Conservation (phyloP, 2,888 invertebrate genomes). For the Drosophila koepferae region DNA sequence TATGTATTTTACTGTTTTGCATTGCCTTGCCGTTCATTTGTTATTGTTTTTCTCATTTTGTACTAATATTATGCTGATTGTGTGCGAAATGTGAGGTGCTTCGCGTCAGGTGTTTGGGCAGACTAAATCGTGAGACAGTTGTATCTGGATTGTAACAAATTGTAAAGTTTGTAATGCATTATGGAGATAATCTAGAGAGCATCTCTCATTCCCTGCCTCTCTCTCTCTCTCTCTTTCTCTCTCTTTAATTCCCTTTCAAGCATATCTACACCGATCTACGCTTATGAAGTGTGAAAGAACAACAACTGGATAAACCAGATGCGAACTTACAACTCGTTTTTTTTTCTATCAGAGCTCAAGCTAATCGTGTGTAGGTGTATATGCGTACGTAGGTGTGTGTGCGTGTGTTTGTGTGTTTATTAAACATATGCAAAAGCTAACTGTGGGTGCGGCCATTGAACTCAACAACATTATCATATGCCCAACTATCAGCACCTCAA, state of each 20-base stretch:
- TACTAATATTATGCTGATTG: conserved; percentile 15
- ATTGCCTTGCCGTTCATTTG: conserved; percentile 24
- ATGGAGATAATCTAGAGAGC: background rate
- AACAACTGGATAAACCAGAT: conserved; percentile 69
- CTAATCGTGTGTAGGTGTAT: background rate
- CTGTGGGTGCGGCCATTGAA: conserved; percentile 64
- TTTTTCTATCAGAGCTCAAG: background rate
- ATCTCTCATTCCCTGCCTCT: background rate
- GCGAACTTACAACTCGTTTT: conserved; percentile 56
- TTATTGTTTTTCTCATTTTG: conserved; percentile 11
- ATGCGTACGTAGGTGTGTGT: background rate
- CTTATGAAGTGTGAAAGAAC: conserved; percentile 1
- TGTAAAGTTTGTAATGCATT: background rate
- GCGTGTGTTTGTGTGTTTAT: background rate
- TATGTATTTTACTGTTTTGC: conserved; percentile 4
- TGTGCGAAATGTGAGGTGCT: conserved; percentile 6
- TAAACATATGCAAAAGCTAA: conserved; percentile 53
- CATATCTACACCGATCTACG: background rate
- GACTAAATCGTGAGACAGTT: conserved; percentile 2
- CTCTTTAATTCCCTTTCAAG: background rate
- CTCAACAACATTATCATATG: conserved; percentile 32
- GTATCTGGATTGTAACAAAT: conserved; percentile 8
- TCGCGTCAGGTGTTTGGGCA: conserved; percentile 30
- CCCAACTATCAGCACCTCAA: conserved; percentile 1
- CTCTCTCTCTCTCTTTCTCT: background rate